Evolutionary conservation across 1,140 invertebrate species (phyloP), one percentile per base, ranked within the genome.

Genomic region (Cyclargus thomasi): DNA sequence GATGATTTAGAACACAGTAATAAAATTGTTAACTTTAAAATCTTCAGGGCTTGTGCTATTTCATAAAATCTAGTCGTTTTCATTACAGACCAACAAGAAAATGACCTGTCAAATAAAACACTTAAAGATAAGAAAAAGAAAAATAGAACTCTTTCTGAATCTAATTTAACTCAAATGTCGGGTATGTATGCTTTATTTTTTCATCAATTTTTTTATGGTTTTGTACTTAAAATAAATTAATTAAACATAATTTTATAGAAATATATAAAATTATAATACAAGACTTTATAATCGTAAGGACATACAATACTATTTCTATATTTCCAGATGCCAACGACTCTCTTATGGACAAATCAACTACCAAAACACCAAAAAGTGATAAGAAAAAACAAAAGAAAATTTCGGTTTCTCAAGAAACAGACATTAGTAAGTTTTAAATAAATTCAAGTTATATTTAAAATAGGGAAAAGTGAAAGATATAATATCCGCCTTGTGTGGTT

Each of bases 281-380:
- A 35, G n/a, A n/a, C n/a, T n/a, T n/a, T n/a, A n/a, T n/a, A n/a
- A n/a, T n/a, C n/a, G n/a, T n/a, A n/a, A n/a, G n/a, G n/a, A n/a
- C n/a, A 6, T 29, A 29, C 2, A 29, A 29, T 29, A 29, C 6
- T 29, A 29, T 29, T 29, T 29, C 6, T 29, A 1, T 16, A 20
- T 57, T 57, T 57, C 8, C 18, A 57, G 55, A 20, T 6, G 17
- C 0, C 2, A 20, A 14, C 6, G 36, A 69, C 6, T 17, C 64
- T 16, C 6, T 65, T 11, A 29, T 65, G 29, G 63, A 71, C 63
- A 35, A 47, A 29, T 66, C 70, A 20, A 65, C 53, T 29, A n/a
- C 53, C 0, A 73, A 75, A 65, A 73, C 71, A 22, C 67, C 70
- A 21, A 70, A 55, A 16, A 75, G 67, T 66, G 65, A 71, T 14